phyloP scores from a whole-genome alignment of 1,140 invertebrate species.

The Dreissena polymorpha region DNA sequence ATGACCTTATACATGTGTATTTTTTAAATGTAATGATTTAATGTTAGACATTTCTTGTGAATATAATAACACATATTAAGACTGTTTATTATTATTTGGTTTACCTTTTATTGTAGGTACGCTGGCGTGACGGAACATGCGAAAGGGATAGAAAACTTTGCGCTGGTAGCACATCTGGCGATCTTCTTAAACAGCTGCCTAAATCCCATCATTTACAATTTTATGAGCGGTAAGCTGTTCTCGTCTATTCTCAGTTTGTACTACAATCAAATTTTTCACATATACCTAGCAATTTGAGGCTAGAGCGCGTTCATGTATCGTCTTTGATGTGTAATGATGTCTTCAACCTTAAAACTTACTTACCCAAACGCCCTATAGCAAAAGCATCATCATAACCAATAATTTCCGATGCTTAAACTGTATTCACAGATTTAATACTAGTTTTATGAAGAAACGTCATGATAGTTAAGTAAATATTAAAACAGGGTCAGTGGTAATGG shows the following conservation, averaged over 20 bases:
- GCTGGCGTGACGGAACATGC: conserved; percentile 1
- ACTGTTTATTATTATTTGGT: neutral
- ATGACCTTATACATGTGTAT: neutral
- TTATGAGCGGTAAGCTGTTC: conserved; percentile 90
- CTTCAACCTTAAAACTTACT: neutral
- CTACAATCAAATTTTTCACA: neutral
- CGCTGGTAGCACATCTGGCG: conserved; percentile 67
- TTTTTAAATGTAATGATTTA: neutral
- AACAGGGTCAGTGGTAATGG: neutral
- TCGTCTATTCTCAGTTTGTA: neutral
- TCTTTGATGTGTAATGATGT: neutral
- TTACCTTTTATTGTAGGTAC: conserved; percentile 10
- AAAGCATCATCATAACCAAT: neutral
- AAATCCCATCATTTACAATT: conserved; percentile 95
- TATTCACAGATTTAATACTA: no score
- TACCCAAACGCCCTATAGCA: neutral
- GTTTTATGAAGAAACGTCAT: no score
- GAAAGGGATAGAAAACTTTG: conserved; percentile 25
- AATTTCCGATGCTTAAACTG: neutral
- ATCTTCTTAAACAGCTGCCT: conserved; percentile 92
- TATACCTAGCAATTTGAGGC: neutral
- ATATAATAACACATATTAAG: neutral
- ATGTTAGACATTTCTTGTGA: no score
- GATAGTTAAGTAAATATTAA: no score
- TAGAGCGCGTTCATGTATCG: neutral